Base-by-base conservation (phyloP, 2,888 invertebrate genomes). In the Drosophila borborema region DNA sequence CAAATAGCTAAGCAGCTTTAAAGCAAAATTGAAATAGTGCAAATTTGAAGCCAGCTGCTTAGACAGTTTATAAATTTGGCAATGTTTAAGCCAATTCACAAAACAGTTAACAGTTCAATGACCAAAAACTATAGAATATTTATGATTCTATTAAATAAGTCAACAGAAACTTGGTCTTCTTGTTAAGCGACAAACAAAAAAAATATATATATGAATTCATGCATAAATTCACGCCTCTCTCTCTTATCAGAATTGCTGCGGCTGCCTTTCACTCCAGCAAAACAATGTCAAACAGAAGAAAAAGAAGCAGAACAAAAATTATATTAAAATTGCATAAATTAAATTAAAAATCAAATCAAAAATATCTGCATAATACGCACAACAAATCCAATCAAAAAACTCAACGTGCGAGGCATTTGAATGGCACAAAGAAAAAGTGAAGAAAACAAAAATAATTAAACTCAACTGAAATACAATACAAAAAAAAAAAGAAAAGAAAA, bases 391-490 rank as follows among this genome's bases (percentile, higher is more conserved):
- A 82, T 76, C 73, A 79, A 59, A 78, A 61, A 63, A 53, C 58
- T 8, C 64, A 76, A 80, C 72, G 89, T 76, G 88, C 70, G 70
- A 53, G 49, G 76, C 56, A 86, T 86, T 76, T 82, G 46, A 76
- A 81, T 80, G 74, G 66, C 20, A 14, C 38, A 14, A 40, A 16
- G 16, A 14, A 40, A 40, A 40, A 40, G 2, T 16, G 16, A 16
- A 16, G 38, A 40, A 40, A 55, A 23, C 62, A 38, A 43, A 64
- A 64, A 65, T 76, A 87, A 89, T 85, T 68, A 77, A 82, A 85
- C 43, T 87, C 74, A 87, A 81, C 56, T 34, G 73, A 72, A 69
- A 66, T 40, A 58, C 51, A 69, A 66, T 40, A 58, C 51, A 64
- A 65, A 45, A 74, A 31, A 16, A 20, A 48, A 55, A 46, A 51